Evolutionary conservation across 37 sponge, comb jelly and placozoan species (phyloP).

Genomic region (Geodia barretti): DNA sequence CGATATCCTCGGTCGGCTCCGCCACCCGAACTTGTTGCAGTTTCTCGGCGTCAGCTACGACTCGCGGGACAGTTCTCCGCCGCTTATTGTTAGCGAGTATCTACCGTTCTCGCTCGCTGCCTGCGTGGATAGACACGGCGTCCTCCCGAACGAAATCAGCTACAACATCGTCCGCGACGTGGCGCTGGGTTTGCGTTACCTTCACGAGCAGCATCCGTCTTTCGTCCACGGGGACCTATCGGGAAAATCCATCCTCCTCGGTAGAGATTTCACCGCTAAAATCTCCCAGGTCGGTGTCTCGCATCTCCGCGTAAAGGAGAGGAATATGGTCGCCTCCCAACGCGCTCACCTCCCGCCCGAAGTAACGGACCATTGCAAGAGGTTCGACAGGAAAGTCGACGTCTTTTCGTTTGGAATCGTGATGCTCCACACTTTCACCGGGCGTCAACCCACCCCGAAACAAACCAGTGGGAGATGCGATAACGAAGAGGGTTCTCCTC

Average conservation of each 20-base stretch:
- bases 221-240: conserved; percentile 22
- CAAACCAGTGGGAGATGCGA: not conserved
- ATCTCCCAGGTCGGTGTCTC: conserved; percentile 28
- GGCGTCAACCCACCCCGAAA: not conserved
- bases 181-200: conserved; percentile 41
- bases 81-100: conserved; percentile 36
- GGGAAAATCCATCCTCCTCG: conserved; percentile 33
- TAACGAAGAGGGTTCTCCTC: not conserved
- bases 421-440: conserved; percentile 26
- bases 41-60: conserved; percentile 27
- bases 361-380: not conserved
- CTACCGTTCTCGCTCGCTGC: conserved; percentile 19
- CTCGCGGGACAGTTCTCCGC: not conserved
- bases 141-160: conserved; percentile 26
- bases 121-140: conserved; percentile 7
- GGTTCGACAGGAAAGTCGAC: conserved; percentile 20
- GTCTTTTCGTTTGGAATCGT: conserved; percentile 42
- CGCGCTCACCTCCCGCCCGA: conserved; percentile 5
- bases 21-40: conserved; percentile 50
- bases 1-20: conserved; percentile 14
- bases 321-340: not conserved
- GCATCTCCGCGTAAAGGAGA: not conserved
- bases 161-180: conserved; percentile 44
- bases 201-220: conserved; percentile 37
- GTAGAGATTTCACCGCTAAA: conserved; percentile 40